Base-by-base conservation (phyloP, 2,888 invertebrate species). In the Lagria hirta region DNA sequence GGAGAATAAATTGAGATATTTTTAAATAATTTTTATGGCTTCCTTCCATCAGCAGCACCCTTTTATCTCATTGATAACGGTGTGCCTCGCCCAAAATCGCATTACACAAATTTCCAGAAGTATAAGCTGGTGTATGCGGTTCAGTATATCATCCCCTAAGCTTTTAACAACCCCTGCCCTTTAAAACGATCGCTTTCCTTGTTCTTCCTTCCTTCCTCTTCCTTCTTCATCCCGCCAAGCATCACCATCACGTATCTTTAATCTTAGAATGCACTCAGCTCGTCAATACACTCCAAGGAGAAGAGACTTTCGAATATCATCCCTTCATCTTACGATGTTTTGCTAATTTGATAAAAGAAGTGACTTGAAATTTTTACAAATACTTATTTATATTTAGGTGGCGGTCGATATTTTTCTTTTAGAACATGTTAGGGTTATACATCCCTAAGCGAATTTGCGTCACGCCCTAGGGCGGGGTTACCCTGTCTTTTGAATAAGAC, bases 381-480 rank as follows among this genome's bases (percentile, higher is more conserved):
- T n/a, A n/a, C n/a, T n/a, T n/a, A n/a, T n/a, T n/a, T n/a, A n/a
- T n/a, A n/a, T n/a, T n/a, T n/a, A n/a, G n/a, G n/a, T n/a, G n/a
- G 49, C 43, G 46, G 40, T 29, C 29, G 38, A 38, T 38, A 38
- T 42, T 42, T 28, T 42, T 42, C 21, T n/a, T n/a, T n/a, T n/a
- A n/a, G 28, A 12, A 27, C 28, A 24, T 23, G 8, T 7, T 14
- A 16, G 11, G 37, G 17, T 15, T 11, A 38, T 30, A 36, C 21
- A 32, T 47, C 54, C 58, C 53, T 58, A 58, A 59, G 58, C 60
- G 57, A 57, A 62, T 58, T 55, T 52, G 51, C 47, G 65, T 58
- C 65, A 64, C 66, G 65, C 66, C 66, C 61, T 50, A 45, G 54
- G 66, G 66, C 62, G 65, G 60, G 50, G 66, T 60, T 42, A 54